Evolutionary conservation across 2,888 invertebrate species (phyloP), one percentile per base, ranked within the genome.

Genomic region (Cerastoderma edule): DNA sequence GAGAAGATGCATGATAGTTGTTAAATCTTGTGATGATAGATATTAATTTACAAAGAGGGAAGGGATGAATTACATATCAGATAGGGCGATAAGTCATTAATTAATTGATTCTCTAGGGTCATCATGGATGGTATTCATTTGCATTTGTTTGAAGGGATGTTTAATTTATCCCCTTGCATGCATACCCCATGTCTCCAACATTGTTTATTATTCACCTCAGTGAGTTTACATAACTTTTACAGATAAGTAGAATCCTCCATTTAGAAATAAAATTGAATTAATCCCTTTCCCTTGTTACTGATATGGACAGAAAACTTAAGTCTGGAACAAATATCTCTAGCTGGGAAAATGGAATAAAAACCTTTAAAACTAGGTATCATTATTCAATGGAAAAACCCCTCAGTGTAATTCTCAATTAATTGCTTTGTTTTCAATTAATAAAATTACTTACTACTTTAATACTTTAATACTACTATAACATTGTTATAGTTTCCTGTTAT

Each of bases 191-290:
- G 57, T 57, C 57, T 24, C 57, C 32, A 3, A 32, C 32, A 32
- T 57, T 57, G 57, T 57, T 57, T 57, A 32, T 32, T 28, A 33
- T 57, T 28, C 57, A 57, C 24, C 57, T 24, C 16, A 57, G 16
- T 16, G 28, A 27, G 57, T 57, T 57, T 32, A 57, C 57, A 57
- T 33, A 57, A 57, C 57, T 57, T n/a, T n/a, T n/a, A n/a, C n/a
- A n/a, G n/a, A n/a, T n/a, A n/a, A n/a, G n/a, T n/a, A n/a, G n/a
- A n/a, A n/a, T n/a, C n/a, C n/a, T n/a, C n/a, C 33, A n/a, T 30
- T 57, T n/a, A 28, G 30, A 57, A 57, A 33, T 33, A 57, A 57
- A n/a, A 57, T 30, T 30, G 33, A 30, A 30, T 28, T 57, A 19
- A 33, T 33, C 33, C 28, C 16, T 22, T 57, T 33, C 57, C 2